phyloP scores from a whole-genome alignment of 2,888 invertebrate genomes.

The Boloria selene region DNA sequence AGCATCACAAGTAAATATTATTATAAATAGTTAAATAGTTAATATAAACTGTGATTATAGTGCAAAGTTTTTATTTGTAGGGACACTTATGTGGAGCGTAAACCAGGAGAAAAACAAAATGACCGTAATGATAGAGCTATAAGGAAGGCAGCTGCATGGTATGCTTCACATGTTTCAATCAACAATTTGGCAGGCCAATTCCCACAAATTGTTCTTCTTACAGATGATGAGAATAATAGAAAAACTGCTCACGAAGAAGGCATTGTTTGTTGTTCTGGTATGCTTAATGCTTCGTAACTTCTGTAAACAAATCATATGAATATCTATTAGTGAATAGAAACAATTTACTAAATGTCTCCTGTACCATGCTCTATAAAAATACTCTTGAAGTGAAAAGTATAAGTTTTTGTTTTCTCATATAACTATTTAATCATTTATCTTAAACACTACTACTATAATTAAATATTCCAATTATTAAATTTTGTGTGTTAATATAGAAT shows the following conservation, averaged over 20 bases:
- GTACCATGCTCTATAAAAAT: too few species aligned
- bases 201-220: slow-evolving; percentile 88
- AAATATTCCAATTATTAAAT: too few species aligned
- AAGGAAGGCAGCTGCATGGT: slow-evolving; percentile 91
- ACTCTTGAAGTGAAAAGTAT: too few species aligned
- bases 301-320: too few species aligned
- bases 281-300: slow-evolving; percentile 37
- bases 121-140: slow-evolving; percentile 97
- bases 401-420: too few species aligned
- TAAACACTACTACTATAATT: too few species aligned
- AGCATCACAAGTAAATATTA: slow-evolving; percentile 92
- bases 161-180: slow-evolving; percentile 86
- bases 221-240: slow-evolving; percentile 92
- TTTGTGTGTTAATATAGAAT: too few species aligned
- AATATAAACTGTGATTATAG: neutral
- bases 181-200: slow-evolving; percentile 53
- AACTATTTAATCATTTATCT: too few species aligned
- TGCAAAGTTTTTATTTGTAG: slow-evolving; percentile 67
- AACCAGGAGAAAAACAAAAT: slow-evolving; percentile 91
- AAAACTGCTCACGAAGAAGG: slow-evolving; percentile 87
- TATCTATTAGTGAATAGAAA: too few species aligned
- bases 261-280: slow-evolving; percentile 87
- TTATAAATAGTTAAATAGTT: too few species aligned
- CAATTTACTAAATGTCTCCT: too few species aligned
- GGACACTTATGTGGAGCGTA: slow-evolving; percentile 92